Evolutionary conservation across 2,888 invertebrate species (phyloP), one percentile per base, ranked within the genome.

Genomic region (Antheraea yamamai): DNA sequence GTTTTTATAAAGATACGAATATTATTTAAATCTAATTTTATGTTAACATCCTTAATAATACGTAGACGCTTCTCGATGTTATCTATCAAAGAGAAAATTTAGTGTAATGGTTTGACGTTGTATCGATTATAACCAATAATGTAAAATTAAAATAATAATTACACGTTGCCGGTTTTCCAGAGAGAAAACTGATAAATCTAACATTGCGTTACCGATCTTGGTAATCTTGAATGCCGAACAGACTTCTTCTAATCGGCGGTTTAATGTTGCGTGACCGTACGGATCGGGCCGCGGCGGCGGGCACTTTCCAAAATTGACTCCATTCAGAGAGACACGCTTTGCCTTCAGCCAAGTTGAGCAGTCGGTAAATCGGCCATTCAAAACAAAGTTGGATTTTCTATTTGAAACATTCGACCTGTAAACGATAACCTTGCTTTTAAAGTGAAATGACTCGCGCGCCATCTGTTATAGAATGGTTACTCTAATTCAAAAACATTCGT

Each of bases 271-370:
- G 91, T 91, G 90, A 88, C 87, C 79, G 80, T 77, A 78, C 80
- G 78, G 80, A 81, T 81, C 85, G 81, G 85, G 81, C 79, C 18
- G 35, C 35, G 10, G 70, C 39, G 30, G 78, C 79, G 79, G 82
- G 79, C 88, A 87, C 90, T 91, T 91, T 91, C 90, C 87, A 90
- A 91, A 90, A 88, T 88, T 86, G 72, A 75, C 47, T 75, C 72
- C 74, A 75, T 75, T 75, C 74, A 72, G 72, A 58, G 58, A 58
- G 58, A 61, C 72, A 61, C 47, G 72, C 71, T 61, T 18, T 55
- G 39, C 74, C 47, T 51, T 55, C 58, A 14, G 72, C 47, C 51
- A 72, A 58, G 72, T 55, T 55, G 39, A 26, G 23, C 30, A 39
- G 2, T 70, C 20, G 71, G 55, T 74, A 55, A 10, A 70, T 55